Percentiles rank a stretch among this genome's conserved stretches.
These are phyloP conservation scores for Hippocampus barbouri DNA, from an alignment of 2,113 vertebrate species.

Conservation along the genomic window DNA sequence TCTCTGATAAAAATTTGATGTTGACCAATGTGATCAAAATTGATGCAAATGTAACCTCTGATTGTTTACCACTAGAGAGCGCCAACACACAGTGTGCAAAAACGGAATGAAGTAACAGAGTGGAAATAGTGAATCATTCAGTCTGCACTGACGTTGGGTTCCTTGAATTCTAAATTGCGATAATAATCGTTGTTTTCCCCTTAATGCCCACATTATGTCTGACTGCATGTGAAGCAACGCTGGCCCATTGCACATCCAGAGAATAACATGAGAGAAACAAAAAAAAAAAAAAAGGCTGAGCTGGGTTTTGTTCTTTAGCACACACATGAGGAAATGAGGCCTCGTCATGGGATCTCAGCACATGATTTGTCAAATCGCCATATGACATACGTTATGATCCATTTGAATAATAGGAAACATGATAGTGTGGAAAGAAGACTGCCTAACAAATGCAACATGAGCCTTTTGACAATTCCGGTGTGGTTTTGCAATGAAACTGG, in stretches of 20 bases:
- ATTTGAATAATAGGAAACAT: not conserved
- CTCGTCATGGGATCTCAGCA: not conserved
- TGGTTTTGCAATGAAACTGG: slow-evolving; percentile 63
- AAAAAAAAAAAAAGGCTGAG: not conserved
- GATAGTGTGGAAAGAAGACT: slow-evolving; percentile 17
- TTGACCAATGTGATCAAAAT: not conserved
- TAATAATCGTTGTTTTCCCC: not conserved
- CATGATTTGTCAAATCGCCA: not conserved
- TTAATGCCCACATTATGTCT: not conserved
- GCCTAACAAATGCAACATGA: slow-evolving; percentile 37
- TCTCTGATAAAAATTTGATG: too few relatives aligned
- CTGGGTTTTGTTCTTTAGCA: not conserved
- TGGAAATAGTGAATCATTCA: not conserved
- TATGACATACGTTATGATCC: not conserved
- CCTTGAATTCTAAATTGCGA: not conserved
- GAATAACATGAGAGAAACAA: not conserved
- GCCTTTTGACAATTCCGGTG: slow-evolving; percentile 67
- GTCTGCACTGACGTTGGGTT: not conserved
- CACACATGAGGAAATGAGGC: not conserved
- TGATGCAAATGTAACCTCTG: not conserved
- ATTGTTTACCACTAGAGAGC: slow-evolving; percentile 1
- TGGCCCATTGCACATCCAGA: not conserved
- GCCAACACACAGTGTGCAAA: not conserved
- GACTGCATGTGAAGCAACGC: too few relatives aligned
- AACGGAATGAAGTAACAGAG: not conserved